Base-by-base conservation (phyloP, 2,888 invertebrate species). In the Argyresthia albistria region DNA sequence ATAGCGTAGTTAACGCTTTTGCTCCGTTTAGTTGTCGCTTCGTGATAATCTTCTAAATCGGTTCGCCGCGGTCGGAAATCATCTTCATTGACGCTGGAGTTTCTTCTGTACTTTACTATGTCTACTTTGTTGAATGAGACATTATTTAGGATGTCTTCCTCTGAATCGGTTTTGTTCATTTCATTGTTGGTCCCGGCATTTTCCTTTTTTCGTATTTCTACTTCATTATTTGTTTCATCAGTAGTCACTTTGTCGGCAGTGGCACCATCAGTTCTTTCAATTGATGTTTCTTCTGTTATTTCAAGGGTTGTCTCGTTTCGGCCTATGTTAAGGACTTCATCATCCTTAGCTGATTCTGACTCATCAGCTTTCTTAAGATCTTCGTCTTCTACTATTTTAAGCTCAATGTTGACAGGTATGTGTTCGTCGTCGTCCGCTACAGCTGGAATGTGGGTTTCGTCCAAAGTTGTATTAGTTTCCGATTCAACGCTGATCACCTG, bases 381-480 rank as follows among this genome's bases (percentile, higher is more conserved):
- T 64, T 79, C 76, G 54, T 88, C 87, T 73, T 88, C 88, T 43
- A 86, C 70, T 51, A 88, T 88, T 73, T 86, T 84, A 36, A 88
- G 73, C 61, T 88, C 88, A 56, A 84, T 67, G 54, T 75, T 76
- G 39, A 81, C 62, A 60, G 80, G 79, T 51, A 78, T 65, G 56
- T 81, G 76, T 55, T 82, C 81, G 54, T 82, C 80, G 25, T 59
- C 61, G n/a, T 70, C 70, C 43, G 10, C 8, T 68, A 71, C 63
- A 12, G 56, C 53, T 65, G 76, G 75, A 8, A 4, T 25, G 25
- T 25, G 25, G 25, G 2, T 25, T 25, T 25, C 25, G 25, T 25
- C 6, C 25, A 25, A 25, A 51, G 62, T 70, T 58, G 72, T 70
- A 56, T 71, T 67, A 56, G 76, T 53, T 59, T 76, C 77, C 35